Conservation (phyloP, 2,888 invertebrate species). For the Harpagoxenus sublaevis region DNA sequence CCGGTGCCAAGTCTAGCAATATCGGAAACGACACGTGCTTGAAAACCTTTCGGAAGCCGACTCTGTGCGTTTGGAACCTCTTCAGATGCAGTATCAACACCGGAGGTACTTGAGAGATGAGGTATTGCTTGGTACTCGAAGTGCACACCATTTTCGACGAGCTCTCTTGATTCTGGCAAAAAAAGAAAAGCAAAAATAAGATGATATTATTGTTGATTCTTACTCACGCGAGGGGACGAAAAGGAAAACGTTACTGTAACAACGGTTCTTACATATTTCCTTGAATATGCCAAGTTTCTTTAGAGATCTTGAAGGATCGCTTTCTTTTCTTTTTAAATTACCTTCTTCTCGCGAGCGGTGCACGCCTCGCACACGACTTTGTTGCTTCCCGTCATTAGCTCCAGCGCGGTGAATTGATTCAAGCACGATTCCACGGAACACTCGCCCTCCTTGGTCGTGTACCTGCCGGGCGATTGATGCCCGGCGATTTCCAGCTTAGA, state of each 20-base stretch:
- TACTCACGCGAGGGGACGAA: background rate
- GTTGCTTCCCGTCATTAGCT: slow-evolving; percentile 96
- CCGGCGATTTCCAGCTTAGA: slow-evolving; percentile 73
- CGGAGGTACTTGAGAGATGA: slow-evolving; percentile 96
- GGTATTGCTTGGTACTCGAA: slow-evolving; percentile 93
- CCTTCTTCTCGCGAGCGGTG: slow-evolving; percentile 90
- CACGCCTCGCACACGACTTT: slow-evolving; percentile 97
- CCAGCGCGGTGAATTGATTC: slow-evolving; percentile 96
- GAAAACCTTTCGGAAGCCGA: slow-evolving; percentile 93
- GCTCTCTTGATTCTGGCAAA: slow-evolving; percentile 88
- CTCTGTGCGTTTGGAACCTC: slow-evolving; percentile 93
- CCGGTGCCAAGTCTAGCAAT: slow-evolving; percentile 95
- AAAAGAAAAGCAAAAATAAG: slow-evolving; percentile 55
- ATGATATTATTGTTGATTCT: background rate
- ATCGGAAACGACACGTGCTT: slow-evolving; percentile 96
- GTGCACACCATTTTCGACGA: slow-evolving; percentile 91
- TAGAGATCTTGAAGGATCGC: background rate
- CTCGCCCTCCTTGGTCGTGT: slow-evolving; percentile 92
- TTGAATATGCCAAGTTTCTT: background rate
- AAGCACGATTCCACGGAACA: slow-evolving; percentile 96
- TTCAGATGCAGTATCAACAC: slow-evolving; percentile 98
- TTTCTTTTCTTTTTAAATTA: slow-evolving; percentile 56
- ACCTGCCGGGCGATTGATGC: slow-evolving; percentile 87
- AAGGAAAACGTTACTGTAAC: background rate
- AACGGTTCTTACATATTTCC: background rate